Evolutionary conservation across 1,140 invertebrate species (phyloP).

Genomic region (Ostrea edulis): DNA sequence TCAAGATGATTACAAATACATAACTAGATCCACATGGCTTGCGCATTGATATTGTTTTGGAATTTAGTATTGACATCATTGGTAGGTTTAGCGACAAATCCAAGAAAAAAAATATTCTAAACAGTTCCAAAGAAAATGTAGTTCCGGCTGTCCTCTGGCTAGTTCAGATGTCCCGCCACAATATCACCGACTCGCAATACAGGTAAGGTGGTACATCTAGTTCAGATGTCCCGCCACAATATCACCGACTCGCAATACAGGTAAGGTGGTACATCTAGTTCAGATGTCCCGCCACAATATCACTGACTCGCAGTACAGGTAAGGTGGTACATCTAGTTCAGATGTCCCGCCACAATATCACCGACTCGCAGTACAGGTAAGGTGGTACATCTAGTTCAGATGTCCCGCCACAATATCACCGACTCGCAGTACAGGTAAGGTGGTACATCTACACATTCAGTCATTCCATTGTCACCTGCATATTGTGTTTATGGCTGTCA

Average conservation of each 20-base stretch:
- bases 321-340: not conserved
- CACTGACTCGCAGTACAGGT: not conserved
- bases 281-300: not conserved
- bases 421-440: not conserved
- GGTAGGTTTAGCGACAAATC: not conserved
- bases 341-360: not conserved
- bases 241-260: not conserved
- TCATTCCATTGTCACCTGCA: too few relatives aligned
- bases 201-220: not conserved
- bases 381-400: not conserved
- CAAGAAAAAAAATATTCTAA: slow-evolving; percentile 1
- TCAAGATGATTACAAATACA: too few relatives aligned
- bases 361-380: not conserved
- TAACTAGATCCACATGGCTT: too few relatives aligned
- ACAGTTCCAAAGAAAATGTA: not conserved
- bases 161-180: not conserved
- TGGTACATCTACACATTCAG: not conserved
- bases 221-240: not conserved
- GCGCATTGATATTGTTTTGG: too few relatives aligned
- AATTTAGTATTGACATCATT: too few relatives aligned
- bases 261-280: not conserved
- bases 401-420: not conserved
- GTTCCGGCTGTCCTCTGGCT: not conserved
- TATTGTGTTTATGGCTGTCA: too few relatives aligned
- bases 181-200: not conserved